A percentile compares a stretch with the other conserved stretches of the same genome.
Conservation (phyloP, 2,888 invertebrate species). For the Lamproptera curius region DNA sequence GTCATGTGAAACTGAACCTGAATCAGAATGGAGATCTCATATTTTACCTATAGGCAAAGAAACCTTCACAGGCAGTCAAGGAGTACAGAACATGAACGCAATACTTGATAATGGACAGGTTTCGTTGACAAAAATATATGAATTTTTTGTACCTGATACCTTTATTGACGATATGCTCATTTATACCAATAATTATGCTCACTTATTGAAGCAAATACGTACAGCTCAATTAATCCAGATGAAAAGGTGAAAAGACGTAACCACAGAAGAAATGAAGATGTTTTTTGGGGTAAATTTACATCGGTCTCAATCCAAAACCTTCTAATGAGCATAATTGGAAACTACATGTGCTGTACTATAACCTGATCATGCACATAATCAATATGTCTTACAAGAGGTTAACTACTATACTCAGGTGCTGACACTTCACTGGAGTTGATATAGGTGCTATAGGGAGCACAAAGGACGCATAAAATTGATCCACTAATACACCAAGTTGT, state of each 20-base stretch:
- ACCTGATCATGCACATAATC: constrained; percentile 24
- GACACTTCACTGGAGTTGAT: background rate
- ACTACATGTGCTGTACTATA: constrained; percentile 18
- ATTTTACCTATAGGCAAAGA: background rate
- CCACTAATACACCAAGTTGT: background rate
- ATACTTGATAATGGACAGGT: background rate
- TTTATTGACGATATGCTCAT: constrained; percentile 27
- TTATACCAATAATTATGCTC: constrained; percentile 24
- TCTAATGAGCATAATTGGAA: constrained; percentile 21
- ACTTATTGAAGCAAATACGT: background rate
- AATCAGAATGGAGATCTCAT: background rate
- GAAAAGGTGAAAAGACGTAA: constrained; percentile 23
- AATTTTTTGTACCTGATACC: constrained; percentile 16
- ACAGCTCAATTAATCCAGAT: constrained; percentile 10
- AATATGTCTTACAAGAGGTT: constrained; percentile 22
- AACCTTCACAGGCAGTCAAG: background rate
- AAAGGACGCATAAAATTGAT: too few species aligned
- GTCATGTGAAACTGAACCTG: background rate
- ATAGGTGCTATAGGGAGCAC: background rate
- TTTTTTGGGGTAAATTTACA: constrained; percentile 22
- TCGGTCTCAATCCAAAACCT: constrained; percentile 22
- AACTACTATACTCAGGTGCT: background rate
- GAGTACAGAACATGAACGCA: background rate
- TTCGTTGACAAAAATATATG: background rate
- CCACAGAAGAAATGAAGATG: constrained; percentile 19